Percentiles rank a stretch among this genome's conserved stretches.
Evolutionary conservation across 37 sponge, comb jelly and placozoan species (phyloP).

Genomic region (Axinella damicornis): DNA sequence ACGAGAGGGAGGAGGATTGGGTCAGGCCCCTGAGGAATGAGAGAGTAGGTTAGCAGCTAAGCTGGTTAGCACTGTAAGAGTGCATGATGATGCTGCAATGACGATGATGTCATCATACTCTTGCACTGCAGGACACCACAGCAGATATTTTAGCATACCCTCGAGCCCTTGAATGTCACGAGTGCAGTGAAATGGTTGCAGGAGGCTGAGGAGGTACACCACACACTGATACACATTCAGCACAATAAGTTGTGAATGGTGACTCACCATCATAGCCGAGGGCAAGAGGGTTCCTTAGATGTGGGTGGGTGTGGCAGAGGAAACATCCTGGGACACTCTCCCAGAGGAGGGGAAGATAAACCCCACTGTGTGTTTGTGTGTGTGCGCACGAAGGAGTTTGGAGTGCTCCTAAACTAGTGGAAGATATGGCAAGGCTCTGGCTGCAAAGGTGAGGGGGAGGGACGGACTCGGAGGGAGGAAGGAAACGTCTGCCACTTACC

Average conservation of each 20-base stretch:
- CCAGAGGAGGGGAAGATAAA: conserved; percentile 79
- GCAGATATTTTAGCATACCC: no score
- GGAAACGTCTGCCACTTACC: conserved; percentile 46
- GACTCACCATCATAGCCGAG: conserved; percentile 64
- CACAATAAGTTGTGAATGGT: not conserved
- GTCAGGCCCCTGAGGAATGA: conserved; percentile 50
- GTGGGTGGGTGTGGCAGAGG: conserved; percentile 53
- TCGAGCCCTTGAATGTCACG: conserved; percentile 59
- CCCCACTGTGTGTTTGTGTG: conserved; percentile 57
- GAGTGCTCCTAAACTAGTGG: no score
- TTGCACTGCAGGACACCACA: no score
- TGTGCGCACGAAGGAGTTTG: not conserved
- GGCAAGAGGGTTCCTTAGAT: conserved; percentile 57
- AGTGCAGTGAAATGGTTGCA: conserved; percentile 53
- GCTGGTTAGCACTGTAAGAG: no score
- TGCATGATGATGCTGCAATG: no score
- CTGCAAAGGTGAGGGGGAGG: not conserved
- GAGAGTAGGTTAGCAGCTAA: not conserved
- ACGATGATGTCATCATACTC: no score
- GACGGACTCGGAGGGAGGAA: conserved; percentile 1
- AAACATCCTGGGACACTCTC: conserved; percentile 15
- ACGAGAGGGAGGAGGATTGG: conserved; percentile 52
- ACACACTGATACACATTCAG: not conserved
- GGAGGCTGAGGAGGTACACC: not conserved
- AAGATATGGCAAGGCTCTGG: no score